Base-by-base conservation (phyloP, 2,797 vertebrate genomes). In the Eulemur rubriventer region DNA sequence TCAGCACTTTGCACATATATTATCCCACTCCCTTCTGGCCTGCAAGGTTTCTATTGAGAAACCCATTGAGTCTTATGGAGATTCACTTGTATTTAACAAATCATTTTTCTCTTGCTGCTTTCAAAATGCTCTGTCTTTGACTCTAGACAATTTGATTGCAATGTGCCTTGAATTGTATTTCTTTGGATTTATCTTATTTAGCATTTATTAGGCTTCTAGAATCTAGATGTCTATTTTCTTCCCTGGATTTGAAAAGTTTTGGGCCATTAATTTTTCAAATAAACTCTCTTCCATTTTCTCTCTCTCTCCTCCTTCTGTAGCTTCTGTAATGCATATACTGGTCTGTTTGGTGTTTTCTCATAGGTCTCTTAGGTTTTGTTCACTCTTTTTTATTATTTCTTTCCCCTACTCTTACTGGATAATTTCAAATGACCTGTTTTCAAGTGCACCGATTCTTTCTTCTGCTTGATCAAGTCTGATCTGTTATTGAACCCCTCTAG, bases 141-240 rank as follows among this genome's bases (percentile, higher is more conserved):
- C 83, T 82, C 86, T 72, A 89, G 43, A 89, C 5, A 78, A 84
- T 61, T 78, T 84, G 24, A 91, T 88, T 78, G 83, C 61, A 78
- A 48, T 91, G 14, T 83, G 17, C 41, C 52, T 94, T 20, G 3
- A 16, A 26, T 48, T 73, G 48, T 24, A 61, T 67, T 93, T 85
- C 7, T 85, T 85, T 85, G 70, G 50, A 50, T 92, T 89, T 18
- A 61, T 43, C 46, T 92, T 92, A 48, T 92, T 96, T 65, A 22
- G 24, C 3, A 76, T 83, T 43, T 50, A 28, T 46, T 38, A 11
- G 38, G 2, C 38, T 83, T 83, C 61, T 55, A 55, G 52, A 79
- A 84, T 89, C 28, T 92, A 17, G 52, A 48, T 26, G 7, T 73
- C 18, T 55, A 33, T 82, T 59, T 85, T 18, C 30, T 75, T 86